phyloP scores from a whole-genome alignment of 2,113 vertebrate genomes.

The Halcyon senegalensis region DNA sequence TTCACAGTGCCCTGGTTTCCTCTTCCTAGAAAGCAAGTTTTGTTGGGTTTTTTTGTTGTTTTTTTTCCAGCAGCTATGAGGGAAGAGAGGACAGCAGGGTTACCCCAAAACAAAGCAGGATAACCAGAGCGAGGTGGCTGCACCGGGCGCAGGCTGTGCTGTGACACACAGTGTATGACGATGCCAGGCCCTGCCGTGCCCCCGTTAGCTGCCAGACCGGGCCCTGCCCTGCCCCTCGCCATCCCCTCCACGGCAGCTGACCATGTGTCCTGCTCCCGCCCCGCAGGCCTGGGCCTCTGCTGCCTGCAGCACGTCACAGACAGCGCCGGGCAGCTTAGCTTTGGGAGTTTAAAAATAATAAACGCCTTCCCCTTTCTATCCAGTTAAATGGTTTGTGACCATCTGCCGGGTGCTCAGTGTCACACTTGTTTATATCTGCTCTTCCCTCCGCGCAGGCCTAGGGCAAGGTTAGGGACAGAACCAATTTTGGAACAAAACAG shows the following conservation, averaged over 20 bases:
- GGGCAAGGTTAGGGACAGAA: slow-evolving; percentile 50
- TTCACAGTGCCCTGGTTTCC: background rate
- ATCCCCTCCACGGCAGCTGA: background rate
- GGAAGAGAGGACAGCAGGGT: background rate
- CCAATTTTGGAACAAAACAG: slow-evolving; percentile 60
- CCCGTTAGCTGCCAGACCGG: fast-evolving
- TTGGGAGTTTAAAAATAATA: slow-evolving; percentile 22
- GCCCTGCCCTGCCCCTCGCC: background rate
- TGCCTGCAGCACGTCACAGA: background rate
- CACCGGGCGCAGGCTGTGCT: background rate
- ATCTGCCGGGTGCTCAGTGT: slow-evolving; percentile 14
- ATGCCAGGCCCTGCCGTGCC: background rate
- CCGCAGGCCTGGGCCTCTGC: background rate
- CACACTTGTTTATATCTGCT: background rate
- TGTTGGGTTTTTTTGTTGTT: background rate
- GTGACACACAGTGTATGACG: fast-evolving
- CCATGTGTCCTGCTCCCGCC: background rate
- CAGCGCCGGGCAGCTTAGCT: background rate
- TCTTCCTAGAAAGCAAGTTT: background rate
- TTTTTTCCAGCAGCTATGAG: background rate
- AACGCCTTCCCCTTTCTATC: background rate
- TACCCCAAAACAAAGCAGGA: background rate
- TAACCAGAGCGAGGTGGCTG: background rate
- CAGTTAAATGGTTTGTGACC: slow-evolving; percentile 23
- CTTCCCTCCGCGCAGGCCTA: background rate